phyloP scores from a whole-genome alignment of 2,797 vertebrate species.

The Perdix hodgsoniae region DNA sequence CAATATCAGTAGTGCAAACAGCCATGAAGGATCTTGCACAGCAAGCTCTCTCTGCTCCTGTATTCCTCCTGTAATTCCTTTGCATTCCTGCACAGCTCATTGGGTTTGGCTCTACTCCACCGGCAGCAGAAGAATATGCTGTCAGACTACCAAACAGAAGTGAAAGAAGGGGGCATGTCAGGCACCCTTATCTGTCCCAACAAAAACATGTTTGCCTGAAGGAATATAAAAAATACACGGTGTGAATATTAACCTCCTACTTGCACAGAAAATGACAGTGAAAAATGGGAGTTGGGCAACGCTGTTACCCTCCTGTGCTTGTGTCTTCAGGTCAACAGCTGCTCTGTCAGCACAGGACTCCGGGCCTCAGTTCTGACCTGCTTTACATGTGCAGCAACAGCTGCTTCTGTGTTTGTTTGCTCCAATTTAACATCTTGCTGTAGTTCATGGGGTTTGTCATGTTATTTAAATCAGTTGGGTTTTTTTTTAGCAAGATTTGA shows the following conservation, averaged over 20 bases:
- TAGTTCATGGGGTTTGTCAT: background rate
- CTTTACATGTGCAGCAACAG: background rate
- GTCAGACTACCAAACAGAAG: background rate
- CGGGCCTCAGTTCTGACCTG: accelerated
- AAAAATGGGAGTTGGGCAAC: background rate
- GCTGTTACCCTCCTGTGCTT: background rate
- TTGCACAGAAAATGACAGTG: background rate
- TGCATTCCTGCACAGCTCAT: background rate
- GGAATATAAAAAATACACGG: accelerated
- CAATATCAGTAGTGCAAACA: background rate
- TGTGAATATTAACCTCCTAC: background rate
- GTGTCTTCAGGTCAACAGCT: background rate
- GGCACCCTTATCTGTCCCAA: background rate
- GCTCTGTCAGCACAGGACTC: background rate
- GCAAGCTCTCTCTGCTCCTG: background rate
- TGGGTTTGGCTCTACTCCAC: background rate
- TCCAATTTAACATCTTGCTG: background rate
- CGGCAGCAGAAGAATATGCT: background rate
- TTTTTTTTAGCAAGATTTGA: background rate
- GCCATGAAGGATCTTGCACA: background rate
- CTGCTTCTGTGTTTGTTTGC: background rate
- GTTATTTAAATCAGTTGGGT: background rate
- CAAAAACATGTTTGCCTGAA: background rate
- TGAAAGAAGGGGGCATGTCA: background rate
- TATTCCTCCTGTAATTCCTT: background rate